A percentile compares a stretch with the other conserved stretches of the same genome.
These are phyloP conservation scores for Dendrolimus houi DNA, from an alignment of 2,888 invertebrate species.

Conservation along the genomic window DNA sequence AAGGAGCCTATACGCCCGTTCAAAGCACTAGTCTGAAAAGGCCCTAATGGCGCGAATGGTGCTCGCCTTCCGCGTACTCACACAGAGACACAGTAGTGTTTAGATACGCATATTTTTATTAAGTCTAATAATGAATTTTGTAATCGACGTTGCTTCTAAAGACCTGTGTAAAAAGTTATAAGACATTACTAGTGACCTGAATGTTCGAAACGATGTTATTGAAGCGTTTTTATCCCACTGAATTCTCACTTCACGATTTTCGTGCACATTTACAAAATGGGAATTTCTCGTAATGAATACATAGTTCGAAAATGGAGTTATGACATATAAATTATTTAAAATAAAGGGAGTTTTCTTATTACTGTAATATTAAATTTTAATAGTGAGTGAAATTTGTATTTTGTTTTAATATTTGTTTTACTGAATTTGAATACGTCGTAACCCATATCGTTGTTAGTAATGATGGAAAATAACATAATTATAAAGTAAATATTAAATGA, in stretches of 20 bases:
- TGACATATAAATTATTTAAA: conserved; percentile 72
- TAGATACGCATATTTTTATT: conserved; percentile 75
- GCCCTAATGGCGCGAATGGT: not conserved
- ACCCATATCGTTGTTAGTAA: conserved; percentile 77
- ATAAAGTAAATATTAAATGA: conserved; percentile 77
- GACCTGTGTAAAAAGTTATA: conserved; percentile 72
- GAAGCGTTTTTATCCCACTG: conserved; percentile 63
- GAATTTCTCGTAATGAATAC: conserved; percentile 55
- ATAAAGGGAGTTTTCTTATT: conserved; percentile 64
- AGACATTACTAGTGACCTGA: conserved; percentile 76
- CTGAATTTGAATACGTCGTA: conserved; percentile 74
- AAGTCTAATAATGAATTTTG: conserved; percentile 73
- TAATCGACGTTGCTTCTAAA: conserved; percentile 75
- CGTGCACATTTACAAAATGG: conserved; percentile 66
- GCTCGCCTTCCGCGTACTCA: conserved; percentile 19
- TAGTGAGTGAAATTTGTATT: conserved; percentile 76
- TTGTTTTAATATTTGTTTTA: conserved; percentile 74
- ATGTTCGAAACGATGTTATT: conserved; percentile 68
- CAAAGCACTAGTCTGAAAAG: too few species aligned
- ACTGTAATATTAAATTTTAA: conserved; percentile 73
- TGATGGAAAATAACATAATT: conserved; percentile 77
- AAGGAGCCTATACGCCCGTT: too few species aligned
- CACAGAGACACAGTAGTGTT: conserved; percentile 53
- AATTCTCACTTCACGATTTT: conserved; percentile 71
- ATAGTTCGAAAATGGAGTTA: conserved; percentile 64